phyloP scores from a whole-genome alignment of 2,888 invertebrate genomes.

The Leistus spinibarbis region DNA sequence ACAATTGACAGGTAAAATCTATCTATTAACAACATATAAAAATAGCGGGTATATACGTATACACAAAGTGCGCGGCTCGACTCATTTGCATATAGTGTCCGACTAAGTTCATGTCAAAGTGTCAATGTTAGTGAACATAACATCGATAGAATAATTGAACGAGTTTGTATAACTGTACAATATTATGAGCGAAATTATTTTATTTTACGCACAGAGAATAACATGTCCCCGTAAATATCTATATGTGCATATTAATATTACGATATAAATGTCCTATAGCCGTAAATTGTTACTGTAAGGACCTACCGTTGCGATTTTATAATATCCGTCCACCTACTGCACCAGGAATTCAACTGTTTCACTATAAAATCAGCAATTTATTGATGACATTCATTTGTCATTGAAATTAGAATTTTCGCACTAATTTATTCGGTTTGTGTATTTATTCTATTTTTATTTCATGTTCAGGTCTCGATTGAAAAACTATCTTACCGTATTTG shows the following conservation, averaged over 20 bases:
- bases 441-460: not conserved
- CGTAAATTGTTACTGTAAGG: constrained; percentile 7
- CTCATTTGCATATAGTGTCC: constrained; percentile 4
- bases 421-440: not conserved
- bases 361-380: not conserved
- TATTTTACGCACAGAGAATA: constrained; percentile 13
- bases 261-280: constrained; percentile 27
- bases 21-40: not conserved
- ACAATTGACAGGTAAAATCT: not conserved
- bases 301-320: constrained; percentile 25
- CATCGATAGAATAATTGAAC: constrained; percentile 36
- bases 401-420: not conserved
- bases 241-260: constrained; percentile 6
- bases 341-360: not conserved
- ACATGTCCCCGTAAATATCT: constrained; percentile 21
- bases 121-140: constrained; percentile 31
- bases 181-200: constrained; percentile 28
- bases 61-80: not conserved
- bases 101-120: constrained; percentile 28
- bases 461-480: too few relatives aligned
- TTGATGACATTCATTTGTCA: not conserved
- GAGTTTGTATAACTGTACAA: constrained; percentile 22
- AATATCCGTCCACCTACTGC: constrained; percentile 6
- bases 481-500: too few relatives aligned
- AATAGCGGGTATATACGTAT: not conserved